Evolutionary conservation across 1,140 invertebrate species (phyloP), one percentile per base, ranked within the genome.

Genomic region (Hyposmocoma kahamanoa): DNA sequence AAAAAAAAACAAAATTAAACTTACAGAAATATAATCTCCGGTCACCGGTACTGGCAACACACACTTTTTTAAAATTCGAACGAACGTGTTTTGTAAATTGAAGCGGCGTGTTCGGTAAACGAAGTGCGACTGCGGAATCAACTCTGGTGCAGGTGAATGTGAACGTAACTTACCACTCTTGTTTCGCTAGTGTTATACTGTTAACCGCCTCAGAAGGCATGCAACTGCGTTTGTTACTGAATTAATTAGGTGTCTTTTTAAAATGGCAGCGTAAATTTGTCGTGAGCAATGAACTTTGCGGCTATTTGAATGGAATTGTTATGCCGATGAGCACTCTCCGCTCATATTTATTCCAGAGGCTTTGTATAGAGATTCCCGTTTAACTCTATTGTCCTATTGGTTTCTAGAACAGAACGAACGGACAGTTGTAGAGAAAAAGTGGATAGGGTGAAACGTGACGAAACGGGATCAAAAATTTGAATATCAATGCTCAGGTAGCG

Each of bases 141-240:
- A 64, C 74, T 67, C 62, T 18, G 32, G 62, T 64, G 74, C 77
- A 78, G 72, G 77, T 81, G 74, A 81, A 78, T 75, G 77, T 81
- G 58, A 67, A 50, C 67, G 67, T 69, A 65, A 68, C 55, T 69
- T 73, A 73, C 74, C 74, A 76, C 74, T 75, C 68, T 68, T 72
- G 72, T 67, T 67, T 69, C 61, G 61, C 62, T 60, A 52, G 41
- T 57, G 59, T 53, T 61, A 63, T 44, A 63, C 64, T 52, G 28
- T 59, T 62, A 48, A 42, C 26, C 50, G 45, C 53, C 39, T 53
- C n/a, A n/a, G n/a, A 56, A 58, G 62, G 53, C 62, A 45, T 48
- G 50, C 51, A 22, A 39, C 53, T 38, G 62, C 56, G 59, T 52
- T 46, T 38, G 24, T 17, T 39, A 28, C 52, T 51, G 46, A 50